phyloP scores from a whole-genome alignment of 2,113 vertebrate species.

The Psittacara wagleri region DNA sequence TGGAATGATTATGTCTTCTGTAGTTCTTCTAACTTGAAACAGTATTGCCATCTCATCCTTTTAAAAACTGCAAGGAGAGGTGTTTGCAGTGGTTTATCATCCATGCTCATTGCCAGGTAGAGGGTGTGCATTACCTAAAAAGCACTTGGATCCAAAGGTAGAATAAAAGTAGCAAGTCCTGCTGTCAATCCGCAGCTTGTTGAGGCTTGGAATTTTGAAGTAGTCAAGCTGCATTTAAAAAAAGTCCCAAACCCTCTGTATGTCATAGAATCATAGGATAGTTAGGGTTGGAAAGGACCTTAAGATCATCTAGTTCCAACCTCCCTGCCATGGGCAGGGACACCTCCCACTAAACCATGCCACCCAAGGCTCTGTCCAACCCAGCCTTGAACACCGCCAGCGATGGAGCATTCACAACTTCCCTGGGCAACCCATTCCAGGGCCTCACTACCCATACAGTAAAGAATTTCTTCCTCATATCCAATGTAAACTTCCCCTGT shows the following conservation, averaged over 20 bases:
- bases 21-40: background rate
- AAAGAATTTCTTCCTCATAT: no score
- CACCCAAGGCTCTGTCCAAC: no score
- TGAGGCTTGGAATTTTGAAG: background rate
- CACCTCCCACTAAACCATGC: no score
- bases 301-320: no score
- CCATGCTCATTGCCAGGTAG: background rate
- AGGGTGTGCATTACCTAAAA: background rate
- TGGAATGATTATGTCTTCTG: background rate
- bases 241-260: background rate
- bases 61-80: background rate
- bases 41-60: background rate
- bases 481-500: no score
- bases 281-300: no score
- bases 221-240: background rate
- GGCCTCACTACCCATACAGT: no score
- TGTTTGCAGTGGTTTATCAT: background rate
- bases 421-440: no score
- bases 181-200: background rate
- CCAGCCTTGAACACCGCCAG: no score
- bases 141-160: background rate
- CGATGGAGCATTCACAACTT: no score
- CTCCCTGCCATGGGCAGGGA: no score
- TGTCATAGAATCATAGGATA: no score
- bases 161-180: background rate